These are phyloP conservation scores for Eupleurogrammus muticus DNA, from an alignment of 2,797 vertebrate species.

Conservation along the genomic window DNA sequence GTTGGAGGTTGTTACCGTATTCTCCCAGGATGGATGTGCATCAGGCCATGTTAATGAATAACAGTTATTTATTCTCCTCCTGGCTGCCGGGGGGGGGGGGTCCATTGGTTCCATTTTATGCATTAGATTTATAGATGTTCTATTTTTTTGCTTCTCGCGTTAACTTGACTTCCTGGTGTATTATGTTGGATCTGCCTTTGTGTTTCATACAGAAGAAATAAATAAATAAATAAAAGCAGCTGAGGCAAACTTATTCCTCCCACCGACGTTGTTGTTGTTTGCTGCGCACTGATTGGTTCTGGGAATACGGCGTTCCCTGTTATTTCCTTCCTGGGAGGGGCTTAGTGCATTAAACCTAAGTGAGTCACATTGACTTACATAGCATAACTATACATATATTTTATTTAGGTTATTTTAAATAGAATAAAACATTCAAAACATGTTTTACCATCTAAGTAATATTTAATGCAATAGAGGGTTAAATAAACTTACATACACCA, in stretches of 20 bases:
- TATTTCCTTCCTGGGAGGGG: conserved; percentile 50
- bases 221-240: conserved; percentile 31
- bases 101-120: conserved; percentile 74
- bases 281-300: conserved; percentile 74
- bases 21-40: conserved; percentile 68
- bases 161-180: conserved; percentile 48
- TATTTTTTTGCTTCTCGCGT: conserved; percentile 75
- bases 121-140: conserved; percentile 68
- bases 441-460: too few relatives aligned
- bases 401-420: too few relatives aligned
- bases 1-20: conserved; percentile 62
- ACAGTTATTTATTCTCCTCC: conserved; percentile 51
- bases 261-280: conserved; percentile 71
- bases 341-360: too few relatives aligned
- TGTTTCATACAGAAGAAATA: conserved; percentile 65
- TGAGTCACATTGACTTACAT: too few relatives aligned
- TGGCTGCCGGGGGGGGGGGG: conserved; percentile 59
- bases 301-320: conserved; percentile 71
- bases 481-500: too few relatives aligned
- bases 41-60: conserved; percentile 76
- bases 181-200: conserved; percentile 51
- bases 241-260: conserved; percentile 68
- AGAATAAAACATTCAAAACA: too few relatives aligned
- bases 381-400: too few relatives aligned
- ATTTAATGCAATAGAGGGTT: too few relatives aligned